Base-by-base conservation (phyloP, 2,797 vertebrate genomes). In the Rhyacichthys aspro region DNA sequence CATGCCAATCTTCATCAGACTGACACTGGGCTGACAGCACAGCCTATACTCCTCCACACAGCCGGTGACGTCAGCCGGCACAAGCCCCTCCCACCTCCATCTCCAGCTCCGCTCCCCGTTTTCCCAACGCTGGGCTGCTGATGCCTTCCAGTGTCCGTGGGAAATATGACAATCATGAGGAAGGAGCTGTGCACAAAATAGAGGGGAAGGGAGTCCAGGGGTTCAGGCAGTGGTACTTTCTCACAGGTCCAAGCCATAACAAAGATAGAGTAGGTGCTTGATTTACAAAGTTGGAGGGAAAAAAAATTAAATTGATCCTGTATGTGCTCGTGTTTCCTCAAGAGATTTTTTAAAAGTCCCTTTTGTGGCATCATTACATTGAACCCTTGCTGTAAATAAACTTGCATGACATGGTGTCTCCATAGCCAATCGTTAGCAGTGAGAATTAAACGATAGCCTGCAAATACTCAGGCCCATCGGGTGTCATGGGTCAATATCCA, bases 1-100 rank as follows among this genome's bases (percentile, higher is more conserved):
- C 94, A 94, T 96, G 96, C 96, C 96, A 97, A 98, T 97, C 96
- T 96, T 96, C 96, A 97, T 97, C 96, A 96, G 95, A 96, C 95
- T 96, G 95, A 96, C 95, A 96, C 95, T 93, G 93, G 95, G 94
- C 94, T 96, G 94, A 96, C 96, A 95, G 94, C 95, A 95, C 95
- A 95, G 94, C 95, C 95, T 95, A 95, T 95, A 95, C 95, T 94
- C 93, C 92, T 92, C 90, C 86, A 92, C 91, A 92, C 92, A 89
- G 88, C 81, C 82, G 86, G 46, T 93, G 92, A 93, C 94, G 93
- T 94, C 89, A 90, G 76, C 60, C 81, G 74, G 56, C 59, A 58
- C 78, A 91, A 83, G 89, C 92, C 90, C 91, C 91, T 91, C 86
- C 92, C 81, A 84, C 87, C 87, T 83, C 72, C 67, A 74, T 28